Evolutionary conservation across 2,113 vertebrate genomes (phyloP), one percentile per base, ranked within the genome.

Genomic region (Antennarius striatus): DNA sequence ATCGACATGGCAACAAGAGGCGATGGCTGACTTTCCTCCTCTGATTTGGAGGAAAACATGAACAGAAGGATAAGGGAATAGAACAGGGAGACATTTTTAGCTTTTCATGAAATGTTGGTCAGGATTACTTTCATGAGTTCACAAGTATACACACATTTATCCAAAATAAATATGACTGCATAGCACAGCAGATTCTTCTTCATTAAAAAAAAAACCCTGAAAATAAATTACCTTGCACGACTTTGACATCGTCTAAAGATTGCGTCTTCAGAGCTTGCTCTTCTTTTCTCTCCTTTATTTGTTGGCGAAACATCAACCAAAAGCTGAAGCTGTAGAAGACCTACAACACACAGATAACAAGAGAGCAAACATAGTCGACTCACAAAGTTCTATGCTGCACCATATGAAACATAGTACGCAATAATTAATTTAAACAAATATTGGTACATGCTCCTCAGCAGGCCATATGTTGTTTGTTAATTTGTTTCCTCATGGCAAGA

Each of bases 221-320:
- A 74, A 22, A 57, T 16, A 3, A 66, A 51, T 88, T 84, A 87
- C 88, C 10, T 51, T 82, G 63, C 7, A 83, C 56, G 22, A 78
- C 39, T 74, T 80, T 73, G 16, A 79, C 80, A 63, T 92, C 91
- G 68, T 86, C 71, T 16, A 91, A 79, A 56, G 77, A 76, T 15
- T 81, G 79, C 1, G 71, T 67, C 58, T 82, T 85, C 40, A 75
- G 48, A 15, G 45, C 73, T 17, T 82, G 81, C 45, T 78, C 79
- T 73, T 54, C 74, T 2, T 69, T 68, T 62, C 85, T 88, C 68
- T 94, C 91, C 56, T 80, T 91, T 39, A 88, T 70, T 36, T 90
- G 85, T 84, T 95, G 93, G 61, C 86, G 85, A 74, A 94, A 91
- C 89, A 94, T 91, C 80, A 93, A 65, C 91, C 93, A 94, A 68